These are phyloP conservation scores for Cosmia trapezina DNA, from an alignment of 2,888 invertebrate genomes.

Conservation along the genomic window DNA sequence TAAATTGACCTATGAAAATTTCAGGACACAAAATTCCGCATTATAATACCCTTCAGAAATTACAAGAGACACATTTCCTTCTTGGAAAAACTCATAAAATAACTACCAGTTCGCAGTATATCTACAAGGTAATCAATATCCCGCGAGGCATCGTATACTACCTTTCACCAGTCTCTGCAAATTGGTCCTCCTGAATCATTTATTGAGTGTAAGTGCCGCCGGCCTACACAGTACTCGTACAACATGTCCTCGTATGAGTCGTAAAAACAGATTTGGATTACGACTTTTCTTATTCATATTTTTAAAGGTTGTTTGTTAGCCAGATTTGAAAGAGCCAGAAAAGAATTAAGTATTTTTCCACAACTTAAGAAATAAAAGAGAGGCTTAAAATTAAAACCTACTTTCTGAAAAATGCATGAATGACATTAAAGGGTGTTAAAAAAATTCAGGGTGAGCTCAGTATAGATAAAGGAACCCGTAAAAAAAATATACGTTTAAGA, in stretches of 20 bases:
- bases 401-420: background rate
- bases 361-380: background rate
- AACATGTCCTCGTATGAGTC: conserved; percentile 16
- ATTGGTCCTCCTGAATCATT: conserved; percentile 63
- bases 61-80: background rate
- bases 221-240: conserved; percentile 20
- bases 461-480: too few relatives aligned
- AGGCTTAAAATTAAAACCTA: background rate
- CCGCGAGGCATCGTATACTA: conserved; percentile 4
- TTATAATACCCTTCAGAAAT: background rate
- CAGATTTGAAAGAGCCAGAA: background rate
- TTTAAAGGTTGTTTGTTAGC: background rate
- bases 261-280: conserved; percentile 22
- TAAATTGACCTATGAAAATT: background rate
- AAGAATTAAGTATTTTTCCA: background rate
- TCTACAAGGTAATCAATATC: background rate
- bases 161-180: conserved; percentile 48
- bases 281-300: background rate
- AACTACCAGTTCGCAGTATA: background rate
- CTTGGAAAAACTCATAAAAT: conserved; percentile 2
- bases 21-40: background rate
- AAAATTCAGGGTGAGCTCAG: too few relatives aligned
- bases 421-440: too few relatives aligned
- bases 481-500: too few relatives aligned
- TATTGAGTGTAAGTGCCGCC: conserved; percentile 53